Percentiles rank a stretch among this genome's conserved stretches.
phyloP scores from a whole-genome alignment of 2,113 vertebrate species.

The Anarrhichthys ocellatus region DNA sequence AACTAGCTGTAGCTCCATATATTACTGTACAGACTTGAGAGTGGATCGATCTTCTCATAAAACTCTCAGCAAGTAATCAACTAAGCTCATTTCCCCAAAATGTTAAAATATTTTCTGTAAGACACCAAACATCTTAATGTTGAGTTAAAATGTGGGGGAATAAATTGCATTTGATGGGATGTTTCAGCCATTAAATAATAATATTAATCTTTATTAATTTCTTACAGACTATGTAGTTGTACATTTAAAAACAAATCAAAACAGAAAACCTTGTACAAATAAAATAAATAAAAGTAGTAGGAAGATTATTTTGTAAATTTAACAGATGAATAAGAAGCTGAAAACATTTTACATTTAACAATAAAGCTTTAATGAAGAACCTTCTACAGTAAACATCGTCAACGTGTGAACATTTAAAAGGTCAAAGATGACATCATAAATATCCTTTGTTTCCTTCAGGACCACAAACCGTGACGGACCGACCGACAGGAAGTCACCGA shows the following conservation, averaged over 20 bases:
- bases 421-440: conserved; percentile 46
- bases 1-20: neutral
- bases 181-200: too few relatives aligned
- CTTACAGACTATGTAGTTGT: too few relatives aligned
- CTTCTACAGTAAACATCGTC: too few relatives aligned
- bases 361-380: too few relatives aligned
- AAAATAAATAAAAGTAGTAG: too few relatives aligned
- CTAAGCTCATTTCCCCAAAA: neutral
- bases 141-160: neutral
- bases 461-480: conserved; percentile 39
- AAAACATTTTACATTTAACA: too few relatives aligned
- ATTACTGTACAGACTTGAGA: neutral
- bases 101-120: neutral
- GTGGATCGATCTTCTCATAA: neutral
- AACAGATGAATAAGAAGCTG: too few relatives aligned
- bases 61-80: neutral
- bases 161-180: neutral
- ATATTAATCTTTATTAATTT: too few relatives aligned
- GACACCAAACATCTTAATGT: neutral
- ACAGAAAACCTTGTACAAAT: too few relatives aligned
- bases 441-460: conserved; percentile 32
- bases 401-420: too few relatives aligned
- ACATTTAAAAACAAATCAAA: too few relatives aligned
- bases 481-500: conserved; percentile 36
- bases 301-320: too few relatives aligned